phyloP scores from a whole-genome alignment of 1,140 invertebrate species.

The Sarcophaga peregrina region DNA sequence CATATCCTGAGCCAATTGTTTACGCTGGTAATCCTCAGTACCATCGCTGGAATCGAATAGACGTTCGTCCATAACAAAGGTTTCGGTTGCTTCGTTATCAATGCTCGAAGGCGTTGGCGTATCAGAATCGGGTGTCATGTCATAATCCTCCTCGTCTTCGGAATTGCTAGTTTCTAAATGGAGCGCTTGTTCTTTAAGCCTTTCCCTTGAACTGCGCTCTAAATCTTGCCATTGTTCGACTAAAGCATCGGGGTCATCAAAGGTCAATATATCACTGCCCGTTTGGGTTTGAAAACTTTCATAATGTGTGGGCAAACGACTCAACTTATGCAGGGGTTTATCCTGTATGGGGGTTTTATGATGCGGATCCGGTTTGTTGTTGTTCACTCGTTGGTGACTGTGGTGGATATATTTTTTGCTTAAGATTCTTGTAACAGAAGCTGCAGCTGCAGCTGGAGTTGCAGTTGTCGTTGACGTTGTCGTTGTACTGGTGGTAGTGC shows the following conservation, averaged over 20 bases:
- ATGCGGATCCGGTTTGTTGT: conserved; percentile 51
- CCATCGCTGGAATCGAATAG: conserved; percentile 57
- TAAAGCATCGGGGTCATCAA: conserved; percentile 55
- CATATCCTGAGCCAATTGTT: conserved; percentile 64
- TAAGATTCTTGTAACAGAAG: neutral
- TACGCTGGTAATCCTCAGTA: conserved; percentile 61
- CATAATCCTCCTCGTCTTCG: neutral
- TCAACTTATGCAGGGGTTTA: conserved; percentile 50
- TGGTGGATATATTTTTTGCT: neutral
- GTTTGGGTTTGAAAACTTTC: conserved; percentile 64
- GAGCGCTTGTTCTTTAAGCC: neutral
- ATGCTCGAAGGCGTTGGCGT: neutral
- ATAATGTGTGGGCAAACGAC: conserved; percentile 60
- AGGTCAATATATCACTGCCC: conserved; percentile 60
- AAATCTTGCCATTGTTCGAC: conserved; percentile 36
- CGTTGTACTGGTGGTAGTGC: conserved; percentile 52
- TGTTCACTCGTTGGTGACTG: neutral
- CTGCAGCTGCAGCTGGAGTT: neutral
- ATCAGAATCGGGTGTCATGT: conserved; percentile 27
- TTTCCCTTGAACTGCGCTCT: neutral
- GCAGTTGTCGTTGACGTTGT: conserved; percentile 14
- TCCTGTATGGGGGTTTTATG: conserved; percentile 27
- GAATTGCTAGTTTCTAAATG: neutral
- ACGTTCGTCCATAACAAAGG: conserved; percentile 59
- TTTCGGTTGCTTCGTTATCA: conserved; percentile 44